Evolutionary conservation across 1,140 invertebrate genomes (phyloP).

Genomic region (Drosophila quadrilineata): DNA sequence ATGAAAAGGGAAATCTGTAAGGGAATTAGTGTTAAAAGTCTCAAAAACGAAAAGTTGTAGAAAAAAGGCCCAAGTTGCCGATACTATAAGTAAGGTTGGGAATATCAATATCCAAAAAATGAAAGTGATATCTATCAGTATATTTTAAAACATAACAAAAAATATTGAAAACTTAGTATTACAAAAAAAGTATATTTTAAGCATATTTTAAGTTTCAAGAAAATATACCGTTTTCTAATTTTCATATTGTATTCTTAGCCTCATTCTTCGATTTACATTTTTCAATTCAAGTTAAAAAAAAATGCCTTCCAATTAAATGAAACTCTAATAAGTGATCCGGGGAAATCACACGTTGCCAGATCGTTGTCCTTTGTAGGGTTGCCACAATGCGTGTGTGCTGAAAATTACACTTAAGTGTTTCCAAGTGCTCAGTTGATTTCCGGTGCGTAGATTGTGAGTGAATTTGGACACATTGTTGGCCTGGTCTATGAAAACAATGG

Average conservation of each 20-base stretch:
- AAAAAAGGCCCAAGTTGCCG: no score
- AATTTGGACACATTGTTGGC: conserved; percentile 62
- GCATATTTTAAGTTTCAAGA: neutral
- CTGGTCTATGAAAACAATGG: conserved; percentile 69
- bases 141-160: no score
- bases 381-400: neutral
- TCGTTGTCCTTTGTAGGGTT: no score
- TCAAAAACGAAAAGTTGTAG: no score
- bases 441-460: conserved; percentile 51
- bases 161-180: neutral
- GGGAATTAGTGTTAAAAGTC: neutral
- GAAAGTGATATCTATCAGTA: no score
- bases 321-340: no score
- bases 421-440: conserved; percentile 60
- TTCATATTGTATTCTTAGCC: no score
- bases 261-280: no score
- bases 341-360: no score
- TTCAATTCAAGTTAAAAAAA: no score
- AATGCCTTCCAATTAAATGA: no score
- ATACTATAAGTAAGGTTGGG: neutral
- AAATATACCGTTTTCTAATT: no score
- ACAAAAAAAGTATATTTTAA: neutral
- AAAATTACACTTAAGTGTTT: conserved; percentile 72
- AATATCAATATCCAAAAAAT: neutral
- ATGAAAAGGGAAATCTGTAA: conserved; percentile 1